phyloP scores from a whole-genome alignment of 2,888 invertebrate genomes.

The Adelognathus sp. region DNA sequence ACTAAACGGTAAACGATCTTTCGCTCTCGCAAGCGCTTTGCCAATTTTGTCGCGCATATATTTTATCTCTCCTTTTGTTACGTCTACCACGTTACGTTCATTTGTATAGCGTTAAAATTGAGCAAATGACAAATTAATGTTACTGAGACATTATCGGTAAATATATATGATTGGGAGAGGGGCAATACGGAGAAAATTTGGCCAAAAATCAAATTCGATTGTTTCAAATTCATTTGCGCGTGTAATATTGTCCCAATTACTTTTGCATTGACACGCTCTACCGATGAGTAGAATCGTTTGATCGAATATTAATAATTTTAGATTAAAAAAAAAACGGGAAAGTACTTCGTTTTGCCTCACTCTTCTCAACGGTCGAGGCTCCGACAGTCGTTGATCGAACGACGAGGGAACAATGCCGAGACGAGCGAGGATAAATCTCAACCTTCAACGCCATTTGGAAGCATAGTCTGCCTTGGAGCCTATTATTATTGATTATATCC shows the following conservation, averaged over 20 bases:
- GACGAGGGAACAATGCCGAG: neutral
- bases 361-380: neutral
- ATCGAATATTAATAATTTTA: neutral
- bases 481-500: slow-evolving; percentile 42
- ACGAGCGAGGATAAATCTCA: neutral
- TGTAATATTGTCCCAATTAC: neutral
- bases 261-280: neutral
- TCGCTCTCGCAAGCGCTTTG: neutral
- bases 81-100: slow-evolving; percentile 4
- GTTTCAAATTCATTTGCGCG: neutral
- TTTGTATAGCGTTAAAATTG: slow-evolving; percentile 18
- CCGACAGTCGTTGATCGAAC: slow-evolving; percentile 3
- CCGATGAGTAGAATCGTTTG: neutral
- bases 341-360: neutral
- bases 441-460: slow-evolving; percentile 25
- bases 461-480: slow-evolving; percentile 46
- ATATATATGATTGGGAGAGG: neutral
- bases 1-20: neutral
- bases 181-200: neutral
- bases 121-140: slow-evolving; percentile 39
- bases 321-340: neutral
- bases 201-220: neutral
- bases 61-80: neutral
- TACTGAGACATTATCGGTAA: slow-evolving; percentile 3
- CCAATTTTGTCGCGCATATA: neutral